phyloP scores from a whole-genome alignment of 1,140 invertebrate genomes.

The Coelopa frigida region DNA sequence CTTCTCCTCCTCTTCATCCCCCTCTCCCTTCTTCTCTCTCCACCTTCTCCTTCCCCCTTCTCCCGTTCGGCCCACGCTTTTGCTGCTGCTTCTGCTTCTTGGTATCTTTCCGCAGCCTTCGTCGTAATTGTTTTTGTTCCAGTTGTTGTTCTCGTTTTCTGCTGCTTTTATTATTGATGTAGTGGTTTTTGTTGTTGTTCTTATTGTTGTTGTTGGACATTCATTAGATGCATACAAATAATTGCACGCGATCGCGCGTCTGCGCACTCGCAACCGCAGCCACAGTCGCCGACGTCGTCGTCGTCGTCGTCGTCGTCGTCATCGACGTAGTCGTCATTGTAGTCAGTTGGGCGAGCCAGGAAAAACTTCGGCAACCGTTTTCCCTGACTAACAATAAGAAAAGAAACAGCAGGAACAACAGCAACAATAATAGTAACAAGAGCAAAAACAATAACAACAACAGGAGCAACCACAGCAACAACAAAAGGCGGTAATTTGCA shows the following conservation, averaged over 20 bases:
- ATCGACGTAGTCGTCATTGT: too few species aligned
- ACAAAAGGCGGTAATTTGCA: too few species aligned
- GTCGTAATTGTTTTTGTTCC: not conserved
- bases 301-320: too few species aligned
- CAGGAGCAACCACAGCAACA: too few species aligned
- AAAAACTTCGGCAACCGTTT: too few species aligned
- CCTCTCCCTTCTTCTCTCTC: not conserved
- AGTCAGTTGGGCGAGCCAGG: too few species aligned
- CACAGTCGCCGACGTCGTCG: not conserved
- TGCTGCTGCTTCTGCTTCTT: not conserved
- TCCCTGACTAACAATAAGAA: too few species aligned
- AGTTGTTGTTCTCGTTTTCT: constrained; percentile 1
- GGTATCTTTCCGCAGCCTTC: not conserved
- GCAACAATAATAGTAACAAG: too few species aligned
- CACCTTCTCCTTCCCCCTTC: constrained; percentile 1
- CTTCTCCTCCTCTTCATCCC: not conserved
- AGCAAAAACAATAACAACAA: too few species aligned
- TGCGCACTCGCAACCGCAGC: not conserved
- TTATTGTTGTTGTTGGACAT: constrained; percentile 4
- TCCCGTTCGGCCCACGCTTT: not conserved
- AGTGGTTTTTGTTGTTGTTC: not conserved
- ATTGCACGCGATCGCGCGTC: constrained; percentile 6
- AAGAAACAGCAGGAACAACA: too few species aligned
- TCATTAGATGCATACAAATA: constrained; percentile 5
- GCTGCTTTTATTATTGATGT: not conserved